A percentile compares a stretch with the other conserved stretches of the same genome.
Evolutionary conservation across 2,888 invertebrate genomes (phyloP).

Genomic region (Leptopilina syphax): DNA sequence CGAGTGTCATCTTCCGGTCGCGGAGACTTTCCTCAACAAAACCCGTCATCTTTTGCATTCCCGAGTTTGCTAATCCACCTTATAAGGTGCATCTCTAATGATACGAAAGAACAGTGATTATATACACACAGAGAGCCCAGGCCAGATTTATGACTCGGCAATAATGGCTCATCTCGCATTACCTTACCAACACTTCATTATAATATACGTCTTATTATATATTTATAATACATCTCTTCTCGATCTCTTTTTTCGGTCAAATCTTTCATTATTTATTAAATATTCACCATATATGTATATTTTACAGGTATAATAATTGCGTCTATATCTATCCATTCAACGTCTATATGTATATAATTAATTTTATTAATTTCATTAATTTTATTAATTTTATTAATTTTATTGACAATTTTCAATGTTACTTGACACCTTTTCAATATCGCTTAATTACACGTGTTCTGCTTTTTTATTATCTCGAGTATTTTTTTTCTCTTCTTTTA

Average conservation of each 20-base stretch:
- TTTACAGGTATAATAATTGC: not conserved
- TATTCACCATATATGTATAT: not conserved
- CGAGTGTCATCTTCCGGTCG: constrained; percentile 40
- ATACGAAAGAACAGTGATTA: constrained; percentile 19
- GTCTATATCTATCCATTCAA: not conserved
- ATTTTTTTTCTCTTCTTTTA: not conserved
- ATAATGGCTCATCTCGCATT: constrained; percentile 36
- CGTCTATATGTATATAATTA: not conserved
- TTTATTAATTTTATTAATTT: not conserved
- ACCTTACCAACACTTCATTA: constrained; percentile 15
- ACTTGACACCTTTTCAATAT: constrained; percentile 13
- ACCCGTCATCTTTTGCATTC: constrained; percentile 20
- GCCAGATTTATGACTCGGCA: constrained; percentile 25
- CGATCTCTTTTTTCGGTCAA: constrained; percentile 4
- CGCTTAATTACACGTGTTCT: constrained; percentile 1
- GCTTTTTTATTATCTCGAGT: constrained; percentile 21
- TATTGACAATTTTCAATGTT: constrained; percentile 11
- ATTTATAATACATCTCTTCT: not conserved
- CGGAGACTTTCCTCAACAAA: constrained; percentile 5
- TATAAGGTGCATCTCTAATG: constrained; percentile 37
- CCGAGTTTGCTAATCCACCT: constrained; percentile 30
- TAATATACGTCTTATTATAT: constrained; percentile 24
- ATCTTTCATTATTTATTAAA: constrained; percentile 2
- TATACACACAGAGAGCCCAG: not conserved
- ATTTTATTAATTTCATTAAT: not conserved